A percentile compares a stretch with the other conserved stretches of the same genome.
Evolutionary conservation across 2,888 invertebrate species (phyloP).

Genomic region (Agapostemon virescens): DNA sequence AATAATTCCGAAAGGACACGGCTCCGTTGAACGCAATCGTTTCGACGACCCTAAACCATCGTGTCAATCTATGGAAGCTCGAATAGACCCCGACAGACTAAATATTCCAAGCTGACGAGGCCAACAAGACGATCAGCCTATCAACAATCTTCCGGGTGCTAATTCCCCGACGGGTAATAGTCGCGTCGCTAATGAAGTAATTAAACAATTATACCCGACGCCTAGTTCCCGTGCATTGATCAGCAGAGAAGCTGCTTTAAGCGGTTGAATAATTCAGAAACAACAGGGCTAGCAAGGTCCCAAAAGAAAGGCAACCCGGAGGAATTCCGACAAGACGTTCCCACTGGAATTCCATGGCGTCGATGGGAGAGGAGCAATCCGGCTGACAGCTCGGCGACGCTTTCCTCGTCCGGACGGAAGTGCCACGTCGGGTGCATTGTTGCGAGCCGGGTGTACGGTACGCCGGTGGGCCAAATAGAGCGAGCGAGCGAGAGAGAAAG

Average conservation of each 20-base stretch:
- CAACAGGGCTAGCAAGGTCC: background rate
- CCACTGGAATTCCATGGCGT: constrained; percentile 34
- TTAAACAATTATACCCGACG: constrained; percentile 14
- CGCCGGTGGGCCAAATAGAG: constrained; percentile 72
- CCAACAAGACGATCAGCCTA: background rate
- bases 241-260: background rate
- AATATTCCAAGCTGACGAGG: background rate
- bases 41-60: background rate
- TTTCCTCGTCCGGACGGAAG: constrained; percentile 72
- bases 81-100: background rate
- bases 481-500: constrained; percentile 52
- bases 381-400: constrained; percentile 45
- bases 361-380: constrained; percentile 31
- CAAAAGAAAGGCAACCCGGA: background rate
- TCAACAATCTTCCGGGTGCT: constrained; percentile 7
- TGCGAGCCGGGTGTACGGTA: constrained; percentile 60
- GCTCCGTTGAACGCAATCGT: background rate
- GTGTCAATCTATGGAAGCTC: background rate
- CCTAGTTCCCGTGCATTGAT: background rate
- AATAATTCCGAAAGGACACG: background rate
- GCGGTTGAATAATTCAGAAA: constrained; percentile 4
- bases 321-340: constrained; percentile 26
- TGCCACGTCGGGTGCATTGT: constrained; percentile 74
- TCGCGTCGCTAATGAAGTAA: constrained; percentile 9
- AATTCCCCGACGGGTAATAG: constrained; percentile 7